These are phyloP conservation scores for Euthynnus affinis DNA, from an alignment of 2,797 vertebrate species.

Conservation along the genomic window DNA sequence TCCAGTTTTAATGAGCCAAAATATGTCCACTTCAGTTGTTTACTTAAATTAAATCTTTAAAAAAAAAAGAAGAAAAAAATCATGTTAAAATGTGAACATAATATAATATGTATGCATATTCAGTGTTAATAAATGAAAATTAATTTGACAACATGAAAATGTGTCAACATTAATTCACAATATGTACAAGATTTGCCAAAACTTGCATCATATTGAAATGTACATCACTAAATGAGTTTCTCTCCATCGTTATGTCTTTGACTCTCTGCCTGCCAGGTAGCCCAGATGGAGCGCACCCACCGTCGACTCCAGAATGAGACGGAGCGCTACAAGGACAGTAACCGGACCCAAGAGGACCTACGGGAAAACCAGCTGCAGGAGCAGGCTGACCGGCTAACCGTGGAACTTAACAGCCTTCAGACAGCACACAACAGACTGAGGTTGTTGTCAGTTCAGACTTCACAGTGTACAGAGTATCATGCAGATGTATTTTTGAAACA, in stretches of 20 bases:
- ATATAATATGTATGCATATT: neutral
- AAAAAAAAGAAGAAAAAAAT: too few species aligned
- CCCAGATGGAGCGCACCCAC: slow-evolving; percentile 84
- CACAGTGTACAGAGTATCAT: slow-evolving; percentile 50
- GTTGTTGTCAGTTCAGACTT: slow-evolving; percentile 75
- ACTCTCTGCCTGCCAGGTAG: slow-evolving; percentile 72
- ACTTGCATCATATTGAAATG: slow-evolving; percentile 5
- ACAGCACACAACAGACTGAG: slow-evolving; percentile 83
- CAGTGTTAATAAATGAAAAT: neutral
- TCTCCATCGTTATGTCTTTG: slow-evolving; percentile 8
- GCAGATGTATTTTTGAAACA: neutral
- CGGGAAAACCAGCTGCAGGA: slow-evolving; percentile 83
- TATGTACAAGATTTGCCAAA: too few species aligned
- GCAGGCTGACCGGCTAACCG: slow-evolving; percentile 76
- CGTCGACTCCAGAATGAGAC: slow-evolving; percentile 78
- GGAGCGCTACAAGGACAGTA: slow-evolving; percentile 61
- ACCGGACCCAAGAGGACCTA: slow-evolving; percentile 77
- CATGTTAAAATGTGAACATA: neutral
- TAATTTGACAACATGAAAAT: neutral
- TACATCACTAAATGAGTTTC: neutral
- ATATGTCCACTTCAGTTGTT: neutral
- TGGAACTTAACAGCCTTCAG: slow-evolving; percentile 82
- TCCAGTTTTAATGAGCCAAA: too few species aligned
- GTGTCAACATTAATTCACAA: neutral
- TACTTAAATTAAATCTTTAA: neutral